Percentiles rank a stretch among this genome's conserved stretches.
These are phyloP conservation scores for Microplitis deprimator DNA, from an alignment of 2,888 invertebrate species.

Conservation along the genomic window DNA sequence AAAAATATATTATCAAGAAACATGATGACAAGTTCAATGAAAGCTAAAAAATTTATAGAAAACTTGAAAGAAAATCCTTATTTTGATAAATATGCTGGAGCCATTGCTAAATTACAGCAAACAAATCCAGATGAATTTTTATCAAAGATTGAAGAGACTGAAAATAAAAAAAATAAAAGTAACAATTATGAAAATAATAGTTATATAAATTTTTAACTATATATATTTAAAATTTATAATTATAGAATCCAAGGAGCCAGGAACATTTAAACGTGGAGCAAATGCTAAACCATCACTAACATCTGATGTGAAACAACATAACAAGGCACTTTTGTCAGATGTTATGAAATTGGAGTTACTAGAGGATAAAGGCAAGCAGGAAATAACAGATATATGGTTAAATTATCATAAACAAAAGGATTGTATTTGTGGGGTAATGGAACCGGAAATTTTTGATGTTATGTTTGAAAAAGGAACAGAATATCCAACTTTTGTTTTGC, in stretches of 20 bases:
- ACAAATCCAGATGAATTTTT: conserved; percentile 84
- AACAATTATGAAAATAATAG: not conserved
- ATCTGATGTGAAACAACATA: conserved; percentile 21
- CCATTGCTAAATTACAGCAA: conserved; percentile 82
- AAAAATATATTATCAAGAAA: conserved; percentile 38
- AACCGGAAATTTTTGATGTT: conserved; percentile 75
- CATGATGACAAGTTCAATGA: conserved; percentile 70
- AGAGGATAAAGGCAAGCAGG: conserved; percentile 79
- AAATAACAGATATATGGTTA: conserved; percentile 84
- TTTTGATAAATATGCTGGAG: conserved; percentile 85
- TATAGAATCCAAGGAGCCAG: conserved; percentile 6
- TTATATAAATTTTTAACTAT: not conserved
- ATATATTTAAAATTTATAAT: too few species aligned
- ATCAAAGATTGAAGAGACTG: conserved; percentile 75
- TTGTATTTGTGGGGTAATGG: conserved; percentile 82
- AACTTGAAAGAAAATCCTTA: conserved; percentile 80
- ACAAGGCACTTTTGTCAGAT: conserved; percentile 63
- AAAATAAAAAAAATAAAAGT: conserved; percentile 64
- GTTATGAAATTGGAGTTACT: conserved; percentile 86
- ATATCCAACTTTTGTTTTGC: conserved; percentile 83
- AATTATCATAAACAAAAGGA: conserved; percentile 86
- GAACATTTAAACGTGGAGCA: conserved; percentile 29
- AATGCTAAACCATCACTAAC: conserved; percentile 56
- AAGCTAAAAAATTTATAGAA: conserved; percentile 73
- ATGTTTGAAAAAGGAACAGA: conserved; percentile 75